These are phyloP conservation scores for Drosophila acutilabella DNA, from an alignment of 2,888 invertebrate genomes.

Conservation along the genomic window DNA sequence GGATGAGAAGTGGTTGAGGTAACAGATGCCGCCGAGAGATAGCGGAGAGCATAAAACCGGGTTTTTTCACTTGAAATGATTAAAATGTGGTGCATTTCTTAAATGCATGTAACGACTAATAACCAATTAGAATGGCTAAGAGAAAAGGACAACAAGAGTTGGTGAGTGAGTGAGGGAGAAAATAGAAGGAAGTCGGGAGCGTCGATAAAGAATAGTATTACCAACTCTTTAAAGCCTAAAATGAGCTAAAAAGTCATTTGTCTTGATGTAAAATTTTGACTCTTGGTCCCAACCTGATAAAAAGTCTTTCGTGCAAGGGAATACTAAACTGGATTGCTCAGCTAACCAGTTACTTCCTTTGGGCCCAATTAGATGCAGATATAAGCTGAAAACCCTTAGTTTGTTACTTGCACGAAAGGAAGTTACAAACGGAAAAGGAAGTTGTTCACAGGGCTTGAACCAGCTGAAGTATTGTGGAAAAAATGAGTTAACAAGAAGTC, in stretches of 20 bases:
- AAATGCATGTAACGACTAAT: conserved; percentile 3
- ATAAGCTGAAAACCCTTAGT: conserved; percentile 30
- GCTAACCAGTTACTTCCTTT: conserved; percentile 63
- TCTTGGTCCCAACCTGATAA: neutral
- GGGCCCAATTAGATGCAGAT: conserved; percentile 43
- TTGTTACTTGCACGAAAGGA: conserved; percentile 32
- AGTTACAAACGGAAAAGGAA: conserved; percentile 71
- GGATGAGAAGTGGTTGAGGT: conserved; percentile 7
- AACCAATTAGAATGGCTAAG: conserved; percentile 35
- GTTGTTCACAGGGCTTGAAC: conserved; percentile 46
- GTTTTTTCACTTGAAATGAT: conserved; percentile 35
- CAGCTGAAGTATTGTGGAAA: conserved; percentile 17
- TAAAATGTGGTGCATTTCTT: conserved; percentile 42
- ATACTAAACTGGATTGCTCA: conserved; percentile 30
- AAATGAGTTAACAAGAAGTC: conserved; percentile 24
- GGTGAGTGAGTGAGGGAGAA: neutral
- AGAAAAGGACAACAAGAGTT: neutral
- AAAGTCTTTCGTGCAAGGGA: neutral
- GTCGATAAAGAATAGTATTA: too few species aligned
- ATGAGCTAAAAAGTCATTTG: too few species aligned
- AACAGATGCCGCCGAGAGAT: conserved; percentile 1
- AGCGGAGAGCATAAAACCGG: conserved; percentile 1
- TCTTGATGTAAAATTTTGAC: neutral
- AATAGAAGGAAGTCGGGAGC: neutral
- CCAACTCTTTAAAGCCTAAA: too few species aligned